Percentiles rank a stretch among this genome's conserved stretches.
Conservation (phyloP, 1,140 invertebrate species). For the Drosophila tsacasi region DNA sequence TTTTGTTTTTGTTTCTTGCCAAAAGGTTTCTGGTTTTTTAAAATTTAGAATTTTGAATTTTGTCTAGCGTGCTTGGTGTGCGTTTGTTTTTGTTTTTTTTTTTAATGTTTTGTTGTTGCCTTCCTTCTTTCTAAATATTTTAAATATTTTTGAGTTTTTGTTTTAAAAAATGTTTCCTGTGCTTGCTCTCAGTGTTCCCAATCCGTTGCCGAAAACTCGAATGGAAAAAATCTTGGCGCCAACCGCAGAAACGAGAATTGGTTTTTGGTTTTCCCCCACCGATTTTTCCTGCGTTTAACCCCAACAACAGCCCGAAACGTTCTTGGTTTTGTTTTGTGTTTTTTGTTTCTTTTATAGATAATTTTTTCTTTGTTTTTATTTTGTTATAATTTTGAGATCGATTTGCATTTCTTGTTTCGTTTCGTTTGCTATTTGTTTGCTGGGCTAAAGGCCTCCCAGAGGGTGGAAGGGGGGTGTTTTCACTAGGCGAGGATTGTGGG, state of each 20-base stretch:
- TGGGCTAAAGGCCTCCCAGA: constrained; percentile 24
- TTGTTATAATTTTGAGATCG: constrained; percentile 84
- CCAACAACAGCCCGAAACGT: constrained; percentile 32
- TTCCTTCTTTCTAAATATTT: constrained; percentile 27
- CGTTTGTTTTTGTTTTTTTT: constrained; percentile 36
- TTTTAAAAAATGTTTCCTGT: constrained; percentile 21
- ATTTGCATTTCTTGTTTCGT: constrained; percentile 69
- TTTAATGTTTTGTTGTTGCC: constrained; percentile 54
- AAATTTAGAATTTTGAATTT: constrained; percentile 85
- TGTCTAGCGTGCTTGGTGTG: constrained; percentile 73
- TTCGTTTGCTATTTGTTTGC: constrained; percentile 32
- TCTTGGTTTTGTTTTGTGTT: constrained; percentile 18
- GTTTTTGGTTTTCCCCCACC: constrained; percentile 11
- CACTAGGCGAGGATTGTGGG: not conserved
- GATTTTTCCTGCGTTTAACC: constrained; percentile 12
- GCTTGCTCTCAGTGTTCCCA: constrained; percentile 44
- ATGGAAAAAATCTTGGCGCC: constrained; percentile 36
- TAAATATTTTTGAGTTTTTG: not conserved
- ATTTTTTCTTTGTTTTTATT: constrained; percentile 56
- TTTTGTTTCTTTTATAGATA: constrained; percentile 50
- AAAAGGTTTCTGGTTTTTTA: constrained; percentile 57
- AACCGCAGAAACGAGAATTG: constrained; percentile 24
- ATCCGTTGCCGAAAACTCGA: constrained; percentile 44
- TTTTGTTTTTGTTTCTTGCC: constrained; percentile 19
- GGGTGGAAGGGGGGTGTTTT: constrained; percentile 5